Evolutionary conservation across 2,113 vertebrate genomes (phyloP).

Genomic region (Sinocyclocheilus anshuiensis): DNA sequence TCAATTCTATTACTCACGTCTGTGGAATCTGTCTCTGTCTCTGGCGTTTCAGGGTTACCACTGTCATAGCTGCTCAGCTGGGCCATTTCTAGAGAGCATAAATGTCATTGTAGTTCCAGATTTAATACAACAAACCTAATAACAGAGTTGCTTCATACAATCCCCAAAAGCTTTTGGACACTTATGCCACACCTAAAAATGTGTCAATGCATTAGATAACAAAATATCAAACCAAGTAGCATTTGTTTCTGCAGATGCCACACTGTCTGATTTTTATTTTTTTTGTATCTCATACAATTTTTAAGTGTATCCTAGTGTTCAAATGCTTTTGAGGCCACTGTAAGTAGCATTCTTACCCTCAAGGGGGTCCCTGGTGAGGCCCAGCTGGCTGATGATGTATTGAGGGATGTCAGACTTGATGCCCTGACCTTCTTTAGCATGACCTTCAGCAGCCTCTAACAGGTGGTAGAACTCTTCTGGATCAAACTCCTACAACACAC

Average conservation of each 20-base stretch:
- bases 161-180: neutral
- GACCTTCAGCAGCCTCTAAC: constrained; percentile 95
- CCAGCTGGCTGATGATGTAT: constrained; percentile 96
- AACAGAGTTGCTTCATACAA: neutral
- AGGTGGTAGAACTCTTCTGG: constrained; percentile 98
- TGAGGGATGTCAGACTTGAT: constrained; percentile 97
- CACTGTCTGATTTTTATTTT: neutral
- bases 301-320: neutral
- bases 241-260: neutral
- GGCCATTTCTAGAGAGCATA: constrained; percentile 87
- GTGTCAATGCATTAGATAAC: neutral
- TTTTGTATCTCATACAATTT: neutral
- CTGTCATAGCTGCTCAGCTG: constrained; percentile 96
- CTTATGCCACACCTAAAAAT: neutral
- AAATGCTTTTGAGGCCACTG: neutral
- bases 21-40: constrained; percentile 86
- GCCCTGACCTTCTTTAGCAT: constrained; percentile 96
- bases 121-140: neutral
- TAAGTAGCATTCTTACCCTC: constrained; percentile 77
- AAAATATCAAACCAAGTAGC: neutral
- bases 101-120: neutral
- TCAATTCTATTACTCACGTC: constrained; percentile 77
- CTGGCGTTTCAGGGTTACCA: constrained; percentile 87
- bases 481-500: constrained; percentile 88
- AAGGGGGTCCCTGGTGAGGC: constrained; percentile 94